Conservation (phyloP, 2,113 vertebrate species). For the Phalacrocorax pelagicus region DNA sequence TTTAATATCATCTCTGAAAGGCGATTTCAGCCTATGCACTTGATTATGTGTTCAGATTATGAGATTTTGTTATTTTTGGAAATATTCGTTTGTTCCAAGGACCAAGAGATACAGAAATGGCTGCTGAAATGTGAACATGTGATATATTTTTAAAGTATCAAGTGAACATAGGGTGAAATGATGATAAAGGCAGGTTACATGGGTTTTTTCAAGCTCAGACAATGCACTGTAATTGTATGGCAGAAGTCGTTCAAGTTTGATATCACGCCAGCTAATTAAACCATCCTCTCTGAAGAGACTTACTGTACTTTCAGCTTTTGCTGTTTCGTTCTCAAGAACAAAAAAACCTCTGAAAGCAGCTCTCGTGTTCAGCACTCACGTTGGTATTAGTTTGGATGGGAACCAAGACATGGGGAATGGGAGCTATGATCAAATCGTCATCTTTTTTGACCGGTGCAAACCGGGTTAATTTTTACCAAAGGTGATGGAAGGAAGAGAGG, state of each 20-base stretch:
- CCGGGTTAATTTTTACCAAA: not conserved
- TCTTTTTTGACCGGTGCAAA: not conserved
- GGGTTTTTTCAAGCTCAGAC: conserved; percentile 8
- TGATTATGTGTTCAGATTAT: not conserved
- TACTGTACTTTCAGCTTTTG: not conserved
- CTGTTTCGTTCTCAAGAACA: not conserved
- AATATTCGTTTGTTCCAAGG: not conserved
- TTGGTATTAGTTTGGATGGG: not conserved
- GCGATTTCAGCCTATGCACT: not conserved
- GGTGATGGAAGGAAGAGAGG: not conserved
- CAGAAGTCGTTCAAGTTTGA: not conserved
- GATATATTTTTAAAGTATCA: not conserved
- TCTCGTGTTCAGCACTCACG: not conserved
- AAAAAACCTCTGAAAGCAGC: not conserved
- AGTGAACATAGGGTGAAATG: not conserved
- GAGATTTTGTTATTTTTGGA: conserved; percentile 8
- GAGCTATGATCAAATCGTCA: not conserved
- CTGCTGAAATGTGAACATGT: not conserved
- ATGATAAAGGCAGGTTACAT: not conserved
- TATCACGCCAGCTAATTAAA: conserved; percentile 32
- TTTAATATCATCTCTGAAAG: not conserved
- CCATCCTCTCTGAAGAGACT: not conserved
- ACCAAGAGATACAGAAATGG: not conserved
- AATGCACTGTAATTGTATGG: not conserved
- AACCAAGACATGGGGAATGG: not conserved